Conservation (phyloP, 2,888 invertebrate species). For the Oxycera nigricornis region DNA sequence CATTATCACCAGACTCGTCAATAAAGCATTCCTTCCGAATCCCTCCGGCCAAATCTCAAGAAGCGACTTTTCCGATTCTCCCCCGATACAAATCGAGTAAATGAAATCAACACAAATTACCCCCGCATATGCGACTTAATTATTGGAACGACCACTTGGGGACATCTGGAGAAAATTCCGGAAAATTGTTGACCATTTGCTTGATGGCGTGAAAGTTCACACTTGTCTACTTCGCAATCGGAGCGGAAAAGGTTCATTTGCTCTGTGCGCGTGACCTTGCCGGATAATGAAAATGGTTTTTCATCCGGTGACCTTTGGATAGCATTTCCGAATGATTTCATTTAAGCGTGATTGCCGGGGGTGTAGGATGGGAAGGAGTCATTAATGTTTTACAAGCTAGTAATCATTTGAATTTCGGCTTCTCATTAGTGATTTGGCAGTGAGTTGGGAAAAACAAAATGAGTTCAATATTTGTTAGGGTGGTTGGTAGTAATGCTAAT, state of each 20-base stretch:
- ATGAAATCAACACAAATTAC: conserved; percentile 27
- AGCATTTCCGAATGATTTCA: background rate
- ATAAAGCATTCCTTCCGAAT: background rate
- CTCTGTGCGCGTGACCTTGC: background rate
- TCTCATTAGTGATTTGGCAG: background rate
- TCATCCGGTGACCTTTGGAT: background rate
- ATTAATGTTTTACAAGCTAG: background rate
- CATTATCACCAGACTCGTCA: background rate
- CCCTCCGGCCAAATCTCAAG: background rate
- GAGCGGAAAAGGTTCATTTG: background rate
- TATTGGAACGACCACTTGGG: conserved; percentile 20
- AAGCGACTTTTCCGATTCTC: background rate
- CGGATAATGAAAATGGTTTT: background rate
- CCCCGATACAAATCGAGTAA: background rate
- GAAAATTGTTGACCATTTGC: conserved; percentile 21
- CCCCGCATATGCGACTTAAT: conserved; percentile 23
- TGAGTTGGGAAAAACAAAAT: background rate
- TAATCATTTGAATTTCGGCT: background rate
- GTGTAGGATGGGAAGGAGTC: background rate
- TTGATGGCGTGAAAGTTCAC: conserved; percentile 6
- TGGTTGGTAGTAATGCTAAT: too few species aligned
- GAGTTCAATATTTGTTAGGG: background rate
- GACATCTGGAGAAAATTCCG: conserved; percentile 2
- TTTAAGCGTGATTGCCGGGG: background rate
- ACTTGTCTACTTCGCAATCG: background rate